Conservation (phyloP, 2,113 vertebrate genomes). For the Pygoscelis antarcticus region DNA sequence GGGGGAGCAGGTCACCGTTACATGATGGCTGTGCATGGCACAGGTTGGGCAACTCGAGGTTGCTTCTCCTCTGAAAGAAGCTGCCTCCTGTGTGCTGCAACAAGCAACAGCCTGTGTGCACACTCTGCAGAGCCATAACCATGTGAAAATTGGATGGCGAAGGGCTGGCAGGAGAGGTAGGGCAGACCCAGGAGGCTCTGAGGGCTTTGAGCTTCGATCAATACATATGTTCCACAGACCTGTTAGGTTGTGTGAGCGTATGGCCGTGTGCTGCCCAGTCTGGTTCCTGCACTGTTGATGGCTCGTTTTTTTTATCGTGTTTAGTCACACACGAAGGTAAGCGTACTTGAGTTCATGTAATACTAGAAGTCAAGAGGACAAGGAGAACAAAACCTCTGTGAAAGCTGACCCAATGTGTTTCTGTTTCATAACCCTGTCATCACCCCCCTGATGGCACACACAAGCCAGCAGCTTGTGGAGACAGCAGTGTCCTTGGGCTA, state of each 20-base stretch:
- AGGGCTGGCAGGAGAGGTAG: neutral
- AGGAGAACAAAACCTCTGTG: neutral
- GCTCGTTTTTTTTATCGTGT: neutral
- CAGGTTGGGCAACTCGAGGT: neutral
- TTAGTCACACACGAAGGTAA: neutral
- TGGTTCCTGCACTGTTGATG: neutral
- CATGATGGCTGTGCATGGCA: neutral
- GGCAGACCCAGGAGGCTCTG: neutral
- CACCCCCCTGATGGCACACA: fast-evolving
- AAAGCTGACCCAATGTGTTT: neutral
- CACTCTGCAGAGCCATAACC: neutral
- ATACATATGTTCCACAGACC: fast-evolving
- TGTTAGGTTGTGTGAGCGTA: fast-evolving
- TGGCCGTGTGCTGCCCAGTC: neutral
- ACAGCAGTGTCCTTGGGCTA: neutral
- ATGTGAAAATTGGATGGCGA: neutral
- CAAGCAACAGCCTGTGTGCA: neutral
- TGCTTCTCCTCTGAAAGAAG: neutral
- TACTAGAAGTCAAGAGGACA: neutral
- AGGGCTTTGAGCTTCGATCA: neutral
- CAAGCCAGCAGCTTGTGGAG: neutral
- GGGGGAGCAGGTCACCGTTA: fast-evolving
- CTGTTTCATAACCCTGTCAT: neutral
- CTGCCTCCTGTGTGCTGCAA: neutral
- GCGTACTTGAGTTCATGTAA: neutral